Conservation (phyloP, 2,113 vertebrate genomes). For the Neoarius graeffei region DNA sequence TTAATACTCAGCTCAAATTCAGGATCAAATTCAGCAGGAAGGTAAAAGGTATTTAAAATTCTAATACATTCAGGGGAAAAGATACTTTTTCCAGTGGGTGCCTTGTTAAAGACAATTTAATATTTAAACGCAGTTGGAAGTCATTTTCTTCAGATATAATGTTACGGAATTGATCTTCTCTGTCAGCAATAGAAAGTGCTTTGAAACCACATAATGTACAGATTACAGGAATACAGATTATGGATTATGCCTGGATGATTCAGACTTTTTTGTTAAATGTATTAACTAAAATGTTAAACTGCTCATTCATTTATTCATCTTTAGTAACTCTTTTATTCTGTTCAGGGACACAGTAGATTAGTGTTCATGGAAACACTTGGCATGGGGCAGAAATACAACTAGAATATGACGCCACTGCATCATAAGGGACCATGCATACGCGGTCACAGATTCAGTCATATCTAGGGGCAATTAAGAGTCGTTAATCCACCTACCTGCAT, state of each 20-base stretch:
- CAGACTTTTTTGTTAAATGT: not conserved
- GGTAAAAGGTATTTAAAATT: not conserved
- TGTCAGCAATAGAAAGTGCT: not conserved
- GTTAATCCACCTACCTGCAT: not conserved
- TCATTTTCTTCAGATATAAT: not conserved
- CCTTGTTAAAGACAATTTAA: not conserved
- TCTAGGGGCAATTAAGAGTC: not conserved
- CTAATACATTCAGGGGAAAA: not conserved
- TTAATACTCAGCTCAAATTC: not conserved
- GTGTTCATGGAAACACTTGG: not conserved
- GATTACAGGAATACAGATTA: slow-evolving; percentile 19
- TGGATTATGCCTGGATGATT: not conserved
- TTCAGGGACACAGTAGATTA: not conserved
- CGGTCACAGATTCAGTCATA: not conserved
- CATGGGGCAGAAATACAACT: not conserved
- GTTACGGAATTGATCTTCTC: not conserved
- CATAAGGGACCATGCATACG: not conserved
- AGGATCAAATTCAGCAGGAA: not conserved
- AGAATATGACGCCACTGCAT: not conserved
- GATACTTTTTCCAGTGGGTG: not conserved
- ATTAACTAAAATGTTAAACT: not conserved
- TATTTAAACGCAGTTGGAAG: not conserved
- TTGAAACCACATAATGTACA: not conserved
- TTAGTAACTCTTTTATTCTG: not conserved
- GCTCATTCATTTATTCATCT: not conserved